Evolutionary conservation across 2,113 vertebrate species (phyloP), one percentile per base, ranked within the genome.

Genomic region (Harpagus bidentatus): DNA sequence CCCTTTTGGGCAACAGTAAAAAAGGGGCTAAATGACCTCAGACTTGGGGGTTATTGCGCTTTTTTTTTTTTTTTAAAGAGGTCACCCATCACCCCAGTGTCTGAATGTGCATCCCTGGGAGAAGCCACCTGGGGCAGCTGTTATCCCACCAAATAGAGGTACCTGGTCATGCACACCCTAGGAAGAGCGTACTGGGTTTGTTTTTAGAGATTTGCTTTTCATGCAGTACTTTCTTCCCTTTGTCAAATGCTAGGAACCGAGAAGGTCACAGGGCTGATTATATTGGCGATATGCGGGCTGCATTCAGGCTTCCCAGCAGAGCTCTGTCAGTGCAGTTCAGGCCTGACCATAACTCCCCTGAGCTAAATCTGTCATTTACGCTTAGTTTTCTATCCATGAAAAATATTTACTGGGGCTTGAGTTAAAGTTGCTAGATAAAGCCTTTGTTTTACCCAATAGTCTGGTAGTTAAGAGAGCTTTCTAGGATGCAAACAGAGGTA

Each of bases 231-330:
- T 85, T 86, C 71, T 83, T 93, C 77, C 55, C 42, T 74, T 88
- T 94, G 91, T 94, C 91, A 80, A 53, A 84, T 18, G 28, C 62
- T 84, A 21, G 59, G 81, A 93, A 73, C 86, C 2, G 52, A 96
- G 95, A 96, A 97, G 96, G 95, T 96, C 96, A 95, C 85, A 42
- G 79, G 80, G 76, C 76, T 95, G 91, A 93, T 96, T 95, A 90
- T 53, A 79, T n/a, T 92, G 88, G 90, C 92, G 96, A 28, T 90
- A 48, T 15, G 21, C 90, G 88, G 90, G 81, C 93, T 94, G 78
- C 67, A 53, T 77, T 86, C 88, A 50, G 78, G 66, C 92, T 97
- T 96, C 88, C 66, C 90, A 97, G 83, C 82, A 80, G 92, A 96
- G 95, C 92, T 95, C 85, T 95, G 93, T 93, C 90, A 91, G 79